Evolutionary conservation across 2,113 vertebrate genomes (phyloP), one percentile per base, ranked within the genome.

Genomic region (Pterophyllum scalare): DNA sequence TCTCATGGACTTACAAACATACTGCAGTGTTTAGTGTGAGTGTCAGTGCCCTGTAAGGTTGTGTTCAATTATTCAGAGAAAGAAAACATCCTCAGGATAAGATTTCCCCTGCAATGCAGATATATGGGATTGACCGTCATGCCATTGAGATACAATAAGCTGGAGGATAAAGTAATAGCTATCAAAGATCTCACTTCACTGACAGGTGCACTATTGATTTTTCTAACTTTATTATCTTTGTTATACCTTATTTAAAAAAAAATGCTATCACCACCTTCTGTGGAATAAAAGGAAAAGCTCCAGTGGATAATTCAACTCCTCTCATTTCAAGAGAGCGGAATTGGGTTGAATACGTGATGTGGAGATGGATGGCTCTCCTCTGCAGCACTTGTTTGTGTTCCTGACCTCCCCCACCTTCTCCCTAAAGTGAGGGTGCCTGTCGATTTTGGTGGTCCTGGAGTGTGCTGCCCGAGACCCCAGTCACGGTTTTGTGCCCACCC

Each of bases 71-170:
- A 92, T 93, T 92, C 79, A 91, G 84, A 70, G 59, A 91, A 79
- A 86, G 62, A 82, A 91, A 91, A 86, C 85, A 80, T 92, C 81
- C 64, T 77, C 15, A 5, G 82, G 80, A 88, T 93, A 89, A 88
- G 81, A 84, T 93, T 88, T 90, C 88, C 84, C 65, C 90, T 92
- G 91, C 92, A 92, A 79, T 93, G 91, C 91, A 92, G 91, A 91
- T 93, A 58, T 80, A 88, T 84, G 79, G 59, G 75, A 78, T 40
- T 90, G 88, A 91, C 90, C 86, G 85, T 80, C 57, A 38, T 75
- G 59, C 75, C 57, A 46, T 49, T 52, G 61, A 81, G 24, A 75
- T 35, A 61, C 60, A 75, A 28, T 86, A 58, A 74, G 80, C 57
- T 65, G 59, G 28, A 82, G 57, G 22, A 11, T 56, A 74, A 72